phyloP scores from a whole-genome alignment of 2,113 vertebrate species.

The Chlamydotis undulata region DNA sequence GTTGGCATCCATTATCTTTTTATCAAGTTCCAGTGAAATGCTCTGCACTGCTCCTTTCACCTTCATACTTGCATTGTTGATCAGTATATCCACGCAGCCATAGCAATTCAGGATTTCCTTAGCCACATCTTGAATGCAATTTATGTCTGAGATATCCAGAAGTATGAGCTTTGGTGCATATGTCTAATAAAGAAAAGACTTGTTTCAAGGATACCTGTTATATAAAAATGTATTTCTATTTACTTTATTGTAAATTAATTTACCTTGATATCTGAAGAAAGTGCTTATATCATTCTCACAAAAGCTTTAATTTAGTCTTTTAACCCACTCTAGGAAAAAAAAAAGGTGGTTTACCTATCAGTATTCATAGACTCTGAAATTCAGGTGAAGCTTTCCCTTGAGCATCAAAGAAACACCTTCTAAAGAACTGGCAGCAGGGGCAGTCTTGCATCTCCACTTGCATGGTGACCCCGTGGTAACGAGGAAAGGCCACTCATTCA shows the following conservation, averaged over 20 bases:
- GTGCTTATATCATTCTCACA: not conserved
- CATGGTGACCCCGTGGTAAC: not conserved
- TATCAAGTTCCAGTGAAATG: slow-evolving; percentile 89
- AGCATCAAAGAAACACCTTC: not conserved
- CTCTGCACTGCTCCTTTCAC: slow-evolving; percentile 88
- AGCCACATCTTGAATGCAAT: slow-evolving; percentile 83
- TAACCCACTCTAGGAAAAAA: not conserved
- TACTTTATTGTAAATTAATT: not conserved
- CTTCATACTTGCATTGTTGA: slow-evolving; percentile 93
- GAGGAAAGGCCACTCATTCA: not conserved
- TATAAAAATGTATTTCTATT: not conserved
- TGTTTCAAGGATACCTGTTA: not conserved
- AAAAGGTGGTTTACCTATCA: not conserved
- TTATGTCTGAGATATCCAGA: slow-evolving; percentile 90
- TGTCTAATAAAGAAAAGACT: slow-evolving; percentile 76
- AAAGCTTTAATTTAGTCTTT: not conserved
- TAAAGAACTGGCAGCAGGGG: not conserved
- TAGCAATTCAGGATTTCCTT: slow-evolving; percentile 90
- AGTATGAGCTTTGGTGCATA: slow-evolving; percentile 92
- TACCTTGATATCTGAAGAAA: not conserved
- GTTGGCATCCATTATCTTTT: slow-evolving; percentile 94
- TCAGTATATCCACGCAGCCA: slow-evolving; percentile 90
- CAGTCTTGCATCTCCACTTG: not conserved
- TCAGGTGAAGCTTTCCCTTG: not conserved
- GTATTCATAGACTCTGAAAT: not conserved